Percentiles rank a stretch among this genome's conserved stretches.
These are phyloP conservation scores for Atta cephalotes DNA, from an alignment of 1,140 invertebrate genomes.

Conservation along the genomic window DNA sequence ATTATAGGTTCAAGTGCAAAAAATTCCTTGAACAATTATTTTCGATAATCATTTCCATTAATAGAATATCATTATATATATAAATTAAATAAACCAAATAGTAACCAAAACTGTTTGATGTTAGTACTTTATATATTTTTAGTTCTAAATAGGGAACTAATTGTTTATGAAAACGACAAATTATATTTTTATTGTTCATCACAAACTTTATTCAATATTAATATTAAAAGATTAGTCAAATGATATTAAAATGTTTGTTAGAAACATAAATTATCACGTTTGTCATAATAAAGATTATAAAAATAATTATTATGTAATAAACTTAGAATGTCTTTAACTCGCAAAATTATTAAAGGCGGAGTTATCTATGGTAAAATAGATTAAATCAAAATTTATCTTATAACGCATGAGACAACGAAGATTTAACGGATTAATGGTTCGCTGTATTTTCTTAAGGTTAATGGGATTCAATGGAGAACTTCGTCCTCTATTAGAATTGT, in stretches of 20 bases:
- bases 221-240: background rate
- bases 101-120: background rate
- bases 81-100: no score
- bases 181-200: background rate
- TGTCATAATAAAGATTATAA: background rate
- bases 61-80: background rate
- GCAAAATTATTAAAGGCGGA: background rate
- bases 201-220: background rate
- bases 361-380: background rate
- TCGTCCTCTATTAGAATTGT: slow-evolving; percentile 60
- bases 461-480: slow-evolving; percentile 41
- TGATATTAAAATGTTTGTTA: background rate
- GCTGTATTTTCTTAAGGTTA: slow-evolving; percentile 18
- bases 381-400: background rate
- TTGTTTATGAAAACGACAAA: background rate
- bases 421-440: slow-evolving; percentile 18
- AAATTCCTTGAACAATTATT: slow-evolving; percentile 21
- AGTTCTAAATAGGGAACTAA: background rate
- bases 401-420: background rate
- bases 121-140: background rate
- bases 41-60: background rate
- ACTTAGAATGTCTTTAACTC: background rate
- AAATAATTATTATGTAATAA: background rate
- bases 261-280: background rate
- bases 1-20: background rate